A percentile compares a stretch with the other conserved stretches of the same genome.
These are phyloP conservation scores for Conomelus anceps DNA, from an alignment of 2,888 invertebrate genomes.

Conservation along the genomic window DNA sequence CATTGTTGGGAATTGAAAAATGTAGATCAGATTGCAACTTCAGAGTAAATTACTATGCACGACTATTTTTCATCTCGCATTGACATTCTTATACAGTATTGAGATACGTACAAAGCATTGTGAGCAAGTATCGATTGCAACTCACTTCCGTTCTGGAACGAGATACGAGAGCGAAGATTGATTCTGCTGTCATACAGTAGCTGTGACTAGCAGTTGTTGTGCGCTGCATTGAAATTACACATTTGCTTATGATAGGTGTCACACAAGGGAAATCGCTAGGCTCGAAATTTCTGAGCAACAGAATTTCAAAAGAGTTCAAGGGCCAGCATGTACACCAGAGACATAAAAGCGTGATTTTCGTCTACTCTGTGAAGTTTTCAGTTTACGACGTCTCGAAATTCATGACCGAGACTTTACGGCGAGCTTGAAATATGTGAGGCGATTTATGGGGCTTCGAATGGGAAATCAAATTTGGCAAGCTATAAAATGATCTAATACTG, in stretches of 20 bases:
- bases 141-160: too few species aligned
- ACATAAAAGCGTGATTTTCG: neutral
- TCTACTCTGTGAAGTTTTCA: neutral
- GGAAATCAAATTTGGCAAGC: neutral
- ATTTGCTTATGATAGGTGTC: neutral
- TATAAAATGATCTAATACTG: neutral
- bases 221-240: neutral
- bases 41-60: too few species aligned
- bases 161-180: too few species aligned
- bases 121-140: too few species aligned
- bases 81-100: too few species aligned
- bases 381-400: neutral
- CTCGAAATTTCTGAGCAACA: neutral
- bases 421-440: neutral
- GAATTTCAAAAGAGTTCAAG: neutral
- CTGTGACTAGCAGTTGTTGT: neutral
- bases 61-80: too few species aligned
- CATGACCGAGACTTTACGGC: neutral
- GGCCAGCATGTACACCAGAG: neutral
- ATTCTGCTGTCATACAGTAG: neutral
- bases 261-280: neutral
- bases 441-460: neutral
- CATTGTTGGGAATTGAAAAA: too few species aligned
- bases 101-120: too few species aligned
- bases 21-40: too few species aligned